phyloP scores from a whole-genome alignment of 1,140 invertebrate genomes.

The Physella acuta region DNA sequence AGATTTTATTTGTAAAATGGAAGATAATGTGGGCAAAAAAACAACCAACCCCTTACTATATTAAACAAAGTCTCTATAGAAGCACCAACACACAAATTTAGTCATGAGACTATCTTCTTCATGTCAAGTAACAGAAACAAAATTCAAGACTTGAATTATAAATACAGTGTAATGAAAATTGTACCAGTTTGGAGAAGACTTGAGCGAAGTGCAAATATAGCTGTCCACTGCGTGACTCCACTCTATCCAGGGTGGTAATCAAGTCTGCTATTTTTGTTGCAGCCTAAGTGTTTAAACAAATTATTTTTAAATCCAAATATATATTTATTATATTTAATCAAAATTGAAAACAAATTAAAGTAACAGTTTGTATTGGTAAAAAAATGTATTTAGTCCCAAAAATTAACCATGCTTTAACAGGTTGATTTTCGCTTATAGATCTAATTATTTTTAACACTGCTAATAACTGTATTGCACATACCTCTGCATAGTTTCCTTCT shows the following conservation, averaged over 20 bases:
- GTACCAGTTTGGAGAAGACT: constrained; percentile 74
- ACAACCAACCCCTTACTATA: too few species aligned
- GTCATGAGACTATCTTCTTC: too few species aligned
- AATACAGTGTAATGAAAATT: not conserved
- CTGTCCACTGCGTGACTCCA: constrained; percentile 75
- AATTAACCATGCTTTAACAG: too few species aligned
- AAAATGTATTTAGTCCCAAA: not conserved
- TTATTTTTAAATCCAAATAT: too few species aligned
- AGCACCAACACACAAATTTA: too few species aligned
- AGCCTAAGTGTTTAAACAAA: too few species aligned
- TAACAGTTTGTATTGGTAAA: not conserved
- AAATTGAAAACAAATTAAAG: not conserved
- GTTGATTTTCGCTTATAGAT: not conserved
- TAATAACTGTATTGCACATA: constrained; percentile 33
- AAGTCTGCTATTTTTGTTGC: constrained; percentile 70
- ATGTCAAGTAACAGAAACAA: too few species aligned
- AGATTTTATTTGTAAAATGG: too few species aligned
- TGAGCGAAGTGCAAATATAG: constrained; percentile 73
- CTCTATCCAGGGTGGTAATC: constrained; percentile 69
- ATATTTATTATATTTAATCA: too few species aligned
- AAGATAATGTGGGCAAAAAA: too few species aligned
- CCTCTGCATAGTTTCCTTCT: constrained; percentile 74
- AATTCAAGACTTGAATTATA: too few species aligned
- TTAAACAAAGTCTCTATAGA: too few species aligned
- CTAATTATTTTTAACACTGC: not conserved